phyloP scores from a whole-genome alignment of 2,113 vertebrate genomes.

The Halichoerus grypus region DNA sequence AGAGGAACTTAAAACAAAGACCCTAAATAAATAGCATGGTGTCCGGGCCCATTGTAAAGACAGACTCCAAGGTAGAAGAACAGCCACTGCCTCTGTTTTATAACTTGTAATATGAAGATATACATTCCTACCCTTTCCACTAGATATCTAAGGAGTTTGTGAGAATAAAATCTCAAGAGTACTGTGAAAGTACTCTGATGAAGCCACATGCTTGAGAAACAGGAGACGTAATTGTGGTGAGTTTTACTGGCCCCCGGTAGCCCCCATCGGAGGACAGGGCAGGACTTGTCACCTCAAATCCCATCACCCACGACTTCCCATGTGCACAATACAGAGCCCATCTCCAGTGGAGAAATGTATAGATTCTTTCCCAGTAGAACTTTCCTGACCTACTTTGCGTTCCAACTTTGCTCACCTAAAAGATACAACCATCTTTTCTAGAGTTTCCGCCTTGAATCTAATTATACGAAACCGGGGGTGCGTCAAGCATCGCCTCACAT shows the following conservation, averaged over 20 bases:
- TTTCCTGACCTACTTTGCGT: not conserved
- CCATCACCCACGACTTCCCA: not conserved
- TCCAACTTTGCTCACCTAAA: not conserved
- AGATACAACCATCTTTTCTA: not conserved
- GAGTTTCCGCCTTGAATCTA: not conserved
- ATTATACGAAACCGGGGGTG: not conserved
- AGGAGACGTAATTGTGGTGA: not conserved
- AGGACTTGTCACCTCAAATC: not conserved
- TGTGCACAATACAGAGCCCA: rapidly evolving
- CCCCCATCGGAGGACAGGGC: no score
- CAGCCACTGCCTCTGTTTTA: rapidly evolving
- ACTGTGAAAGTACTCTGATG: not conserved
- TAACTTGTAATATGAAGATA: not conserved
- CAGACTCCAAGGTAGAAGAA: not conserved
- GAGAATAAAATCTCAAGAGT: not conserved
- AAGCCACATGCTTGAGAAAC: not conserved
- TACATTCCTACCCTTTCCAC: not conserved
- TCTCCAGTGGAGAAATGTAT: not conserved
- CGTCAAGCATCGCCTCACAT: not conserved
- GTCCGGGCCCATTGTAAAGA: not conserved
- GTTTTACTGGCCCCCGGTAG: not conserved
- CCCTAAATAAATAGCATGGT: not conserved
- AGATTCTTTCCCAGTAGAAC: not conserved
- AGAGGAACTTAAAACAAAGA: not conserved
- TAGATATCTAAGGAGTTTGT: not conserved